phyloP scores from a whole-genome alignment of 2,888 invertebrate genomes.

The Heteromurus nitidus region DNA sequence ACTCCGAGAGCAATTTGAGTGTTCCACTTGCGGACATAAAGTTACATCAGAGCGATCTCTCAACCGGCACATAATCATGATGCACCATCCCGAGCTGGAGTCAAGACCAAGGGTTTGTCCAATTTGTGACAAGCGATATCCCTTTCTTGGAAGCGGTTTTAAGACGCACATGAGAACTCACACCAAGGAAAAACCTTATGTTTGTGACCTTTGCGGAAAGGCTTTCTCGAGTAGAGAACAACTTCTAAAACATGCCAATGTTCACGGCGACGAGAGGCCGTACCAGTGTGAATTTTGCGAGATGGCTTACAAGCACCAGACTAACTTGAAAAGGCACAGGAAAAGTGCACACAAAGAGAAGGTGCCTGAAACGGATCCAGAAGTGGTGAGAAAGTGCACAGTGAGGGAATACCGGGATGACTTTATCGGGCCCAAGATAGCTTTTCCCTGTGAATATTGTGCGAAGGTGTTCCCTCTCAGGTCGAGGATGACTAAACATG shows the following conservation, averaged over 20 bases:
- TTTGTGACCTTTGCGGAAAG: slow-evolving; percentile 8
- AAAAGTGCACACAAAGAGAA: slow-evolving; percentile 4
- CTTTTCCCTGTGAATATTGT: slow-evolving; percentile 27
- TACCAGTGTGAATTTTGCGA: slow-evolving; percentile 33
- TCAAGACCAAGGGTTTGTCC: not conserved
- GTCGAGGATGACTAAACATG: slow-evolving; percentile 40
- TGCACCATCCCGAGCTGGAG: not conserved
- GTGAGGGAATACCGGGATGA: not conserved
- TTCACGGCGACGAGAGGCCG: not conserved
- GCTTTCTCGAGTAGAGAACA: not conserved
- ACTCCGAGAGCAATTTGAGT: not conserved
- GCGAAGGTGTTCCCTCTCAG: slow-evolving; percentile 31
- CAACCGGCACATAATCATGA: not conserved
- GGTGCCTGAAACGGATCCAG: not conserved
- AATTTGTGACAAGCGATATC: slow-evolving; percentile 4
- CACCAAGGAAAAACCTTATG: not conserved
- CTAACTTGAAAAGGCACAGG: slow-evolving; percentile 8
- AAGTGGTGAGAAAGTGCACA: not conserved
- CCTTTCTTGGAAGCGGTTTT: not conserved
- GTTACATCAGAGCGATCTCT: not conserved
- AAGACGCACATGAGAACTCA: slow-evolving; percentile 4
- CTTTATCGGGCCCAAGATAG: slow-evolving; percentile 37
- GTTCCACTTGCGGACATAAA: not conserved
- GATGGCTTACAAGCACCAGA: not conserved
- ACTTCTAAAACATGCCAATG: not conserved